Conservation (phyloP, 2,888 invertebrate species). For the Lagria hirta region DNA sequence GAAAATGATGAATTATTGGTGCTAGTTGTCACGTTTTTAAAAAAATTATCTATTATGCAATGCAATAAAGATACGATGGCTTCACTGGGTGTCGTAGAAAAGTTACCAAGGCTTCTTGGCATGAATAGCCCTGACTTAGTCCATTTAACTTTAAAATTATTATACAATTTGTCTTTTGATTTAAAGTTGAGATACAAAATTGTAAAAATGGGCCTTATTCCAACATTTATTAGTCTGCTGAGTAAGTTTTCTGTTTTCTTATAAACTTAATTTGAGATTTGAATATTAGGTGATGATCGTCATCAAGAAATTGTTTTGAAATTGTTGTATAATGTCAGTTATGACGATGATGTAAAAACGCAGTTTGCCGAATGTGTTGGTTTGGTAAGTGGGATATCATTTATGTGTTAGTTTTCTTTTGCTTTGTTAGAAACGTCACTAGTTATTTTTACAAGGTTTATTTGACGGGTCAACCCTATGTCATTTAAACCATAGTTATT, state of each 20-base stretch:
- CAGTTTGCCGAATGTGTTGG: conserved; percentile 95
- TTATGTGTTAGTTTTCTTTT: conserved; percentile 2
- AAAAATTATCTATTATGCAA: conserved; percentile 90
- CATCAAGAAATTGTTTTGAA: conserved; percentile 78
- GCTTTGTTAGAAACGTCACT: too few relatives aligned
- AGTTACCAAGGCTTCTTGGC: conserved; percentile 77
- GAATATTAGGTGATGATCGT: conserved; percentile 68
- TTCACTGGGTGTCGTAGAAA: conserved; percentile 77
- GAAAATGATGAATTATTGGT: conserved; percentile 88
- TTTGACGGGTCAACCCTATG: too few relatives aligned
- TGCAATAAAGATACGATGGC: conserved; percentile 95
- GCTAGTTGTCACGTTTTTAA: conserved; percentile 89
- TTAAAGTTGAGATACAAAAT: conserved; percentile 82
- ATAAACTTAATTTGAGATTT: too few relatives aligned
- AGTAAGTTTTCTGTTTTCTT: conserved; percentile 61
- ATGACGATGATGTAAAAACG: conserved; percentile 91
- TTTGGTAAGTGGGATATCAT: conserved; percentile 62
- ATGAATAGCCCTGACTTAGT: conserved; percentile 65
- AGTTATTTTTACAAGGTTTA: too few relatives aligned
- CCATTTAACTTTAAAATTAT: conserved; percentile 80
- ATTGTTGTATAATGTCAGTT: conserved; percentile 89
- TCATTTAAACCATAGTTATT: too few relatives aligned
- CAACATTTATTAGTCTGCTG: conserved; percentile 85
- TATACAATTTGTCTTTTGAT: conserved; percentile 97
- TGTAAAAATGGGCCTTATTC: conserved; percentile 84